Evolutionary conservation across 2,888 invertebrate genomes (phyloP), one percentile per base, ranked within the genome.

Genomic region (Nomada fabriciana): DNA sequence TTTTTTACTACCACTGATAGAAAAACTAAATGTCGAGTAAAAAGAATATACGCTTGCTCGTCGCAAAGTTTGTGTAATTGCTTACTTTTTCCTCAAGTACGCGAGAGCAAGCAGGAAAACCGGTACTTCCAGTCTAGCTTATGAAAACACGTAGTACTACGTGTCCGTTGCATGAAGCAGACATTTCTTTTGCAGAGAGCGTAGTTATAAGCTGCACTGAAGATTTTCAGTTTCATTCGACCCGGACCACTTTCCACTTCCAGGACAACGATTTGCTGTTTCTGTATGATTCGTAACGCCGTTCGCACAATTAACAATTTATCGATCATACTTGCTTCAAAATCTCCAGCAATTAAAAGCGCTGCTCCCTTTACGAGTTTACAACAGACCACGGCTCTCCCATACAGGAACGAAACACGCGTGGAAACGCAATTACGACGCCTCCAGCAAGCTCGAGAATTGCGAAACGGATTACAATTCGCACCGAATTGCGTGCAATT

Each of bases 401-500:
- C 7, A 7, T 36, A 20, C 29, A 53, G 53, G 20, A 55, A 67
- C 53, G 1, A 67, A 67, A 67, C 53, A 55, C 36, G 53, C 67
- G 53, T 67, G 42, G 53, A 55, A 55, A 23, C 10, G 67, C 15
- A 55, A 67, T 67, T 67, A 50, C 72, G 29, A 2, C 47, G n/a
- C 25, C 64, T 64, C 23, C 42, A 15, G 4, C 43, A 47, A 55
- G 43, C 23, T 47, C 23, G 59, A 74, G 42, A 55, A 74, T 65
- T 65, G 57, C 73, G 73, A 65, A 65, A 65, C 15, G 36, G 65
- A 72, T 59, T 59, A 65, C 47, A 65, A 59, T 74, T 74, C 43
- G 57, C 59, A 36, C 47, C 20, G 71, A 72, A 72, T 71, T 52
- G 61, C 71, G 61, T 53, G 55, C 73, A 59, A 74, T 74, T 74